A percentile compares a stretch with the other conserved stretches of the same genome.
phyloP scores from a whole-genome alignment of 2,888 invertebrate genomes.

The Mesorhabditis spiculigera region DNA sequence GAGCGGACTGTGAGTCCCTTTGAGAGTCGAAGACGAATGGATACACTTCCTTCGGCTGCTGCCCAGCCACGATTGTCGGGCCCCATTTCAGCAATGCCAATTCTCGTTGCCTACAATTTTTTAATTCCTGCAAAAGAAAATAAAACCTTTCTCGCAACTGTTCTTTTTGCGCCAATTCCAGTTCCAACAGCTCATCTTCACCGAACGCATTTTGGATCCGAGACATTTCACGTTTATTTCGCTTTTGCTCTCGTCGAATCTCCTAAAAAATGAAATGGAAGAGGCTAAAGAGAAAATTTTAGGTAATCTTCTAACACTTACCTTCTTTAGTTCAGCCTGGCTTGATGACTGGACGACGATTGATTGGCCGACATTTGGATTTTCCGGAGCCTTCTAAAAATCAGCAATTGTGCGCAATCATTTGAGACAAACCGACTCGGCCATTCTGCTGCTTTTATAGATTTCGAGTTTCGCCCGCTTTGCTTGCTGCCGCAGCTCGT shows the following conservation, averaged over 20 bases:
- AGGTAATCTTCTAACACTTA: conserved; percentile 6
- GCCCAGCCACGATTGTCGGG: conserved; percentile 49
- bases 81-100: conserved; percentile 56
- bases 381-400: background rate
- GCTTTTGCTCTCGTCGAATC: conserved; percentile 40
- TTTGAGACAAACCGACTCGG: background rate
- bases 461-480: background rate
- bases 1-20: conserved; percentile 69
- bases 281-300: background rate
- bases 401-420: background rate
- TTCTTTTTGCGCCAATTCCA: conserved; percentile 41
- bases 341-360: conserved; percentile 13
- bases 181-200: conserved; percentile 41
- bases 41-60: conserved; percentile 63
- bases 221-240: conserved; percentile 29
- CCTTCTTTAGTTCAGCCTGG: conserved; percentile 13
- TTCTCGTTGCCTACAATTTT: conserved; percentile 59
- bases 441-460: background rate
- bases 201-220: conserved; percentile 74
- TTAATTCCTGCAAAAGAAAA: conserved; percentile 12
- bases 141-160: conserved; percentile 38
- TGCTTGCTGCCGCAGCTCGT: conserved; percentile 22
- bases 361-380: conserved; percentile 6
- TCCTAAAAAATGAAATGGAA: conserved; percentile 14
- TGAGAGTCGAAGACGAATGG: conserved; percentile 85